These are phyloP conservation scores for Prolemur simus DNA, from an alignment of 2,113 vertebrate genomes.

Conservation along the genomic window DNA sequence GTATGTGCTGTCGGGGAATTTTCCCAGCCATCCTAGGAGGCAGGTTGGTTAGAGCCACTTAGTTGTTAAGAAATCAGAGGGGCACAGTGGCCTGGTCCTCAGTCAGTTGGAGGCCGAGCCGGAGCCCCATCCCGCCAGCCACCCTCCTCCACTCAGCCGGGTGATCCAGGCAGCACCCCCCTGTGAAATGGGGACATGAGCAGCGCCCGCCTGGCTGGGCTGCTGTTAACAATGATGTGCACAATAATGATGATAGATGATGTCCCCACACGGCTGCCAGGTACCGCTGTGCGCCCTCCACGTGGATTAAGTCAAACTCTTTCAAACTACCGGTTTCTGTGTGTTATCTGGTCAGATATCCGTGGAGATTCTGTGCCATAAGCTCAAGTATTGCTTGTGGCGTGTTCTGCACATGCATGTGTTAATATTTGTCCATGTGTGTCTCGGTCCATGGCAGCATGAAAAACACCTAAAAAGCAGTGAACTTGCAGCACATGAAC, in stretches of 20 bases:
- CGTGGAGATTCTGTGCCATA: fast-evolving
- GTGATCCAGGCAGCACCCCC: not conserved
- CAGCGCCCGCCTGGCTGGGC: not conserved
- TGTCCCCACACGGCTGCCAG: fast-evolving
- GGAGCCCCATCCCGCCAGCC: not conserved
- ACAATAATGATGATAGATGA: fast-evolving
- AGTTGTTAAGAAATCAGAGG: not conserved
- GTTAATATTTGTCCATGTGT: fast-evolving
- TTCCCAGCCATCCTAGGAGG: not conserved
- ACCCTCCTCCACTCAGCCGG: not conserved
- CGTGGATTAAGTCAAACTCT: not conserved
- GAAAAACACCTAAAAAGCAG: not conserved
- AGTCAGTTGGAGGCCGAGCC: fast-evolving
- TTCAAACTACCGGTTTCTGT: not conserved
- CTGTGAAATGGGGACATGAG: not conserved
- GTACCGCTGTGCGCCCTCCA: not conserved
- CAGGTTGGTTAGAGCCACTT: not conserved
- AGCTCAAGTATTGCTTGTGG: fast-evolving
- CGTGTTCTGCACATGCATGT: fast-evolving
- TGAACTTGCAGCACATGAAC: fast-evolving
- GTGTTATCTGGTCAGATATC: not conserved
- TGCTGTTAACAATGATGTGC: too few species aligned
- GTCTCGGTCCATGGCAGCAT: not conserved
- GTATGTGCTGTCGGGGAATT: fast-evolving
- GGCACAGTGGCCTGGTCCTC: not conserved